A percentile compares a stretch with the other conserved stretches of the same genome.
These are phyloP conservation scores for Phenganax subtilis DNA, from an alignment of 92 coral and sea anemone genomes.

Conservation along the genomic window DNA sequence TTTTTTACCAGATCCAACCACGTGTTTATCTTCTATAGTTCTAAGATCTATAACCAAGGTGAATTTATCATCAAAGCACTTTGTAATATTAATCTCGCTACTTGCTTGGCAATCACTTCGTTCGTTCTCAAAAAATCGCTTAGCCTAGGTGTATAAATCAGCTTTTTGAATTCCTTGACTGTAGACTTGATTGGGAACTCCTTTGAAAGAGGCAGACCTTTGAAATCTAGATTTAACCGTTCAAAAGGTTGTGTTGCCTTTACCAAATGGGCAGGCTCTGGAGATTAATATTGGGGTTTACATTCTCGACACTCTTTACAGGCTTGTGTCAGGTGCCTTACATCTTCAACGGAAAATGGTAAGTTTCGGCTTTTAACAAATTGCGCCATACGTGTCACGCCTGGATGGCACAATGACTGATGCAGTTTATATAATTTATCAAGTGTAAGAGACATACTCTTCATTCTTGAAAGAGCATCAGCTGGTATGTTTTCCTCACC, in stretches of 20 bases:
- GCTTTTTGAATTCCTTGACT: too few species aligned
- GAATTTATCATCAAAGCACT: too few species aligned
- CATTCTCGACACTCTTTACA: constrained; percentile 48
- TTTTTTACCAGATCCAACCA: too few species aligned
- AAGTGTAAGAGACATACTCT: too few species aligned
- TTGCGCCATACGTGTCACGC: constrained; percentile 47
- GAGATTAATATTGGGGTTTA: constrained; percentile 51
- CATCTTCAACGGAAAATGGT: constrained; percentile 52
- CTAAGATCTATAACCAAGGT: too few species aligned
- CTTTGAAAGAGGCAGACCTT: constrained; percentile 28
- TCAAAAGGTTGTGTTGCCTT: constrained; percentile 55
- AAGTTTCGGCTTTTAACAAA: constrained; percentile 45
- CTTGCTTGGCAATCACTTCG: too few species aligned
- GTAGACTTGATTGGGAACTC: too few species aligned
- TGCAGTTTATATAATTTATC: constrained; percentile 35
- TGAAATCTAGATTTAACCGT: constrained; percentile 51
- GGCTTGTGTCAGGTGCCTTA: constrained; percentile 19
- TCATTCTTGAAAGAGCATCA: background rate
- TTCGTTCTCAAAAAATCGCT: too few species aligned
- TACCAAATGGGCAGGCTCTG: constrained; percentile 42
- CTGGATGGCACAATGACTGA: constrained; percentile 48
- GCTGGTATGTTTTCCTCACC: constrained; percentile 9
- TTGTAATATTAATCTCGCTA: too few species aligned
- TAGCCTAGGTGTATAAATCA: too few species aligned
- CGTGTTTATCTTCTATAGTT: too few species aligned